A percentile compares a stretch with the other conserved stretches of the same genome.
phyloP scores from a whole-genome alignment of 2,888 invertebrate species.

The Cephus spinipes region DNA sequence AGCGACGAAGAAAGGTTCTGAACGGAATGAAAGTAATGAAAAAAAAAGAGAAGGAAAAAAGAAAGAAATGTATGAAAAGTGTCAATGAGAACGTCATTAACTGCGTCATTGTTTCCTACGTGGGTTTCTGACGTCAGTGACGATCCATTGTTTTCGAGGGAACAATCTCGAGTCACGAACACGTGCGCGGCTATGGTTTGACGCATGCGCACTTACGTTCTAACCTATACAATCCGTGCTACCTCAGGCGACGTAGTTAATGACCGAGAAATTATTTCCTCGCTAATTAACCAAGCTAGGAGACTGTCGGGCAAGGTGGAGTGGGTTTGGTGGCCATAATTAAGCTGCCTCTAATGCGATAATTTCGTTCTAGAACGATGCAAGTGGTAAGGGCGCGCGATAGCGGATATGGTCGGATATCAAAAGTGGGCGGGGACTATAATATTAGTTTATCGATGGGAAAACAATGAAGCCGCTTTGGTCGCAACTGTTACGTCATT shows the following conservation, averaged over 20 bases:
- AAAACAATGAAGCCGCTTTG: neutral
- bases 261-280: constrained; percentile 51
- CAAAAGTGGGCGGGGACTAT: neutral
- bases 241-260: constrained; percentile 35
- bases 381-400: neutral
- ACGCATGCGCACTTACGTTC: neutral
- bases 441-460: neutral
- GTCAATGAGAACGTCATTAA: neutral
- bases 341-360: neutral
- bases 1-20: neutral
- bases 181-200: neutral
- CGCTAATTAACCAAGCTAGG: constrained; percentile 44
- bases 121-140: neutral
- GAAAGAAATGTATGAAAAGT: neutral
- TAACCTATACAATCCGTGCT: neutral
- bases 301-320: constrained; percentile 10
- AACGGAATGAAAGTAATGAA: neutral
- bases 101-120: neutral
- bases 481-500: too few relatives aligned
- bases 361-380: neutral
- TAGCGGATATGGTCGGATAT: neutral
- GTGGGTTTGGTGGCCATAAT: neutral
- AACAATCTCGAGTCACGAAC: neutral
- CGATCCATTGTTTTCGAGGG: constrained; percentile 2
- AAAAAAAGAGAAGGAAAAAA: too few relatives aligned